Evolutionary conservation across 1,140 invertebrate species (phyloP).

Genomic region (Drosophila sp.): DNA sequence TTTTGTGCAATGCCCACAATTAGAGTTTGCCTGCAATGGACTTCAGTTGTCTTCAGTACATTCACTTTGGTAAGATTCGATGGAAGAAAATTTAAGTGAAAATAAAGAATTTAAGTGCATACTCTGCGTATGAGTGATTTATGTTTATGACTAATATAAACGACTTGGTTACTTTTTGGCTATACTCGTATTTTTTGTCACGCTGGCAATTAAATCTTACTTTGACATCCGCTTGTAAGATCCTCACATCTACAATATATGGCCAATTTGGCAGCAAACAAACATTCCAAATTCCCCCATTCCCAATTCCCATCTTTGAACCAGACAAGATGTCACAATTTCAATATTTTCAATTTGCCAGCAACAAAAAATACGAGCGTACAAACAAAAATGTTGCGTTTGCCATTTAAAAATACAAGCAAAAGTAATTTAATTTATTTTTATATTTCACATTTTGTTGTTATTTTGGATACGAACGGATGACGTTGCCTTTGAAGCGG

Average conservation of each 20-base stretch:
- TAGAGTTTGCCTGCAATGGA: conserved; percentile 71
- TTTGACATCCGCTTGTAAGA: conserved; percentile 3
- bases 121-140: conserved; percentile 56
- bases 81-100: too few species aligned
- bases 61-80: conserved; percentile 61
- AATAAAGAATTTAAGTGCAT: conserved; percentile 16
- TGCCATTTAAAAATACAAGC: conserved; percentile 69
- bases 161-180: neutral
- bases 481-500: conserved; percentile 38
- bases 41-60: conserved; percentile 60
- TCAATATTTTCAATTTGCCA: conserved; percentile 24
- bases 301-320: conserved; percentile 41
- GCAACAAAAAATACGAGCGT: conserved; percentile 23
- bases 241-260: conserved; percentile 20
- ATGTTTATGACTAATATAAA: conserved; percentile 11
- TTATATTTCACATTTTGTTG: conserved; percentile 45
- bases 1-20: conserved; percentile 51
- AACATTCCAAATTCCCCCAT: conserved; percentile 40
- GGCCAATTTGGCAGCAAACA: conserved; percentile 70
- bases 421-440: conserved; percentile 70
- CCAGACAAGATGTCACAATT: conserved; percentile 67
- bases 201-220: conserved; percentile 38
- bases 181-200: neutral
- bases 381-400: conserved; percentile 24
- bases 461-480: conserved; percentile 36